Base-by-base conservation (phyloP, 2,797 vertebrate genomes). In the Leuciscus waleckii region DNA sequence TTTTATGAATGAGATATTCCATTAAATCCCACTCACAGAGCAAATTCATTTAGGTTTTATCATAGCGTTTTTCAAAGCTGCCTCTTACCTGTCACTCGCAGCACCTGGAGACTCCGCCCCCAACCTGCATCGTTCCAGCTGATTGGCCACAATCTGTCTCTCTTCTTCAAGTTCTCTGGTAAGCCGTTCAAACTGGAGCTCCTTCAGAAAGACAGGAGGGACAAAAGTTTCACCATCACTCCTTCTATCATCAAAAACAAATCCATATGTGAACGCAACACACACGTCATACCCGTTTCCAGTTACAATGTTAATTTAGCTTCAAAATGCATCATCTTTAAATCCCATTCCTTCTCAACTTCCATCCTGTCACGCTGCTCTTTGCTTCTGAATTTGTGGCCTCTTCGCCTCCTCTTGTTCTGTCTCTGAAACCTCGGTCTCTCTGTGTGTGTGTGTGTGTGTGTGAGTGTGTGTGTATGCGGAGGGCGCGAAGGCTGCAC, bases 61-160 rank as follows among this genome's bases (percentile, higher is more conserved):
- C 14, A 23, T 32, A 32, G 4, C 7, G 16, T 29, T 81, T 81
- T 56, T 51, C 17, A 13, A 13, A 61, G 10, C 63, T 54, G 39
- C 54, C 17, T 56, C 74, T 75, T 93, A 99, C 98, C 98, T 99
- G 94, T 99, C 97, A 94, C 98, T 99, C 95, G 96, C 98, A 96
- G 98, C 97, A 95, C 97, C 99, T 93, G 97, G 98, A 1, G 98
- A 97, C 90, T 99, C 98, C 41, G 98, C 98, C 92, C 97, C 98
- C 90, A 99, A 96, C 92, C 99, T 99, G 97, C 98, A 99, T 97
- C 97, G 94, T 96, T 99, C 98, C 94, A 99, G 95, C 85, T 99
- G 98, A 92, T 97, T 99, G 75, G 98, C 98, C 2, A 99, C 98
- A 89, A 99, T 99, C 90, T 99, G 98, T 91, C 98, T 97, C 89